These are phyloP conservation scores for Metopolophium dirhodum DNA, from an alignment of 1,140 invertebrate genomes.

Conservation along the genomic window DNA sequence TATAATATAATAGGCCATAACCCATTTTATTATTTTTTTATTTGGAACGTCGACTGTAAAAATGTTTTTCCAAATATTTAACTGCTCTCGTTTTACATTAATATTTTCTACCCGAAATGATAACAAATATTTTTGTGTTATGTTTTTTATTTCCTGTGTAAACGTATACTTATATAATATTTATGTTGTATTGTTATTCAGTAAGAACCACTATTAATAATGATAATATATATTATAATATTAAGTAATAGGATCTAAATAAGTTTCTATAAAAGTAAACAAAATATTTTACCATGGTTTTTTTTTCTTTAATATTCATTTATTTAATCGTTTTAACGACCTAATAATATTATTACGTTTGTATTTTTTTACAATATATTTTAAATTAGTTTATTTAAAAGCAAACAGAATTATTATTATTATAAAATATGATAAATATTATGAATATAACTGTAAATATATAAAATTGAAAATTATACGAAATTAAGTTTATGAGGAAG, in stretches of 20 bases:
- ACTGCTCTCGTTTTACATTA: too few relatives aligned
- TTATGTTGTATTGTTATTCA: too few relatives aligned
- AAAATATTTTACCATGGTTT: background rate
- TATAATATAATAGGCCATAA: too few relatives aligned
- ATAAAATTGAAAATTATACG: background rate
- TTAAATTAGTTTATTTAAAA: background rate
- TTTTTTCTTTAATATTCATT: background rate
- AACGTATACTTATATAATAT: too few relatives aligned
- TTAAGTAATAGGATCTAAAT: background rate
- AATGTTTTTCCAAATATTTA: too few relatives aligned
- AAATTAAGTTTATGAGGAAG: background rate
- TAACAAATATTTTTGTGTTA: too few relatives aligned
- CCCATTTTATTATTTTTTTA: too few relatives aligned
- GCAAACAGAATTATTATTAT: background rate
- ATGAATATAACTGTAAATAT: too few relatives aligned
- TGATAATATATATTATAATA: background rate
- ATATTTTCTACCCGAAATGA: too few relatives aligned
- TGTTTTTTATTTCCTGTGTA: too few relatives aligned
- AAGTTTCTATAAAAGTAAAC: background rate
- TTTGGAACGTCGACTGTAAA: too few relatives aligned
- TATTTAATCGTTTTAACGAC: background rate
- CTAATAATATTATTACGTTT: background rate
- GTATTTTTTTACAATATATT: background rate
- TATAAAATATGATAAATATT: background rate
- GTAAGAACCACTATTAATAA: too few relatives aligned